Evolutionary conservation across 2,888 invertebrate genomes (phyloP), one percentile per base, ranked within the genome.

Genomic region (Neoaliturus tenellus): DNA sequence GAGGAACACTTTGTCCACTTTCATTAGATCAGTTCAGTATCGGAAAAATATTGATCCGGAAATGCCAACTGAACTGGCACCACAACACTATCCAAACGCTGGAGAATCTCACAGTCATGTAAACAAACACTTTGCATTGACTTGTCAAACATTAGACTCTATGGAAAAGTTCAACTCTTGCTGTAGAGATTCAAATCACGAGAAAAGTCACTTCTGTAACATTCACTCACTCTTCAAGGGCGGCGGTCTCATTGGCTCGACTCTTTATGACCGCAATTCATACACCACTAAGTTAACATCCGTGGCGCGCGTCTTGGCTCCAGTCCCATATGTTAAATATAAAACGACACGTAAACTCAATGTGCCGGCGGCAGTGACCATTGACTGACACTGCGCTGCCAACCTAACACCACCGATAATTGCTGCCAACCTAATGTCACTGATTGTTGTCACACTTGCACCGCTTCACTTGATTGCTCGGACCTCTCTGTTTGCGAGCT

Each of bases 401-500:
- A 58, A 58, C 17, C n/a, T 5, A 51, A 12, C 12, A 12, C 39
- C 12, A 39, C 39, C 20, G n/a, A 51, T 51, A 4, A 51, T 5
- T 51, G 10, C 10, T 10, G 10, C 6, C 20, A 5, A 55, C 6
- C 55, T 8, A 55, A 55, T 23, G 25, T 62, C 62, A 62, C 17
- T 62, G 62, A 55, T 20, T 20, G 17, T 25, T 25, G 25, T 33
- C 20, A 20, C 71, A 71, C 71, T 71, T 39, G 71, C 23, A 71
- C 71, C 39, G 71, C 35, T 71, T n/a, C 71, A 71, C 71, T 71
- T 71, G 35, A 71, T 71, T 71, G 14, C 71, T 62, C 25, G 71
- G 20, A 6, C 55, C 10, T 62, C 25, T 23, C 55, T 23, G 55
- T 20, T 14, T 25, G 12, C 2, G 31, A 14, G 6, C 28, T 5